phyloP scores from a whole-genome alignment of 2,797 vertebrate genomes.

The Limosa lapponica region DNA sequence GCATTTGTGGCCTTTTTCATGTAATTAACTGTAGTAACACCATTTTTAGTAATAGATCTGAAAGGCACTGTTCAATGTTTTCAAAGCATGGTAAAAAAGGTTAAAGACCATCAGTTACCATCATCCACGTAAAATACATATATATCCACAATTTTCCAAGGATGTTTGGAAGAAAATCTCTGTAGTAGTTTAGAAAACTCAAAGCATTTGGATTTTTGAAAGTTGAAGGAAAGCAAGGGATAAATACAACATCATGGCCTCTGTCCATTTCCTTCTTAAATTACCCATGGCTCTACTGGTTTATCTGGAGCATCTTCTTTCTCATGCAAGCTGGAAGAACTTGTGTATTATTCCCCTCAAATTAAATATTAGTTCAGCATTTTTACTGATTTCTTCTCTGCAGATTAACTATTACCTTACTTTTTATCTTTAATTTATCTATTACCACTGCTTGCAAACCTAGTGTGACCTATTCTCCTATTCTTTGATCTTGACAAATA shows the following conservation, averaged over 20 bases:
- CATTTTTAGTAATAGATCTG: background rate
- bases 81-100: background rate
- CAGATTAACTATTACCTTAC: background rate
- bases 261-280: background rate
- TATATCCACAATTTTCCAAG: background rate
- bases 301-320: background rate
- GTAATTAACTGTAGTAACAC: background rate
- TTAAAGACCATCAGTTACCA: background rate
- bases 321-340: slow-evolving; percentile 28
- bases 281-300: background rate
- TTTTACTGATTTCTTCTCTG: slow-evolving; percentile 52
- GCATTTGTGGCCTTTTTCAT: background rate
- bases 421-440: slow-evolving; percentile 17
- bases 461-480: background rate
- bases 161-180: background rate
- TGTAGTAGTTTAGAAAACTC: background rate
- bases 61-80: background rate
- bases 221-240: background rate
- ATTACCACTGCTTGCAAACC: background rate
- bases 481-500: background rate
- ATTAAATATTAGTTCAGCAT: slow-evolving; percentile 22
- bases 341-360: background rate
- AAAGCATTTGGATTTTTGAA: background rate
- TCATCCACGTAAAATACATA: background rate
- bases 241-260: background rate